Evolutionary conservation across 1,140 invertebrate genomes (phyloP).

Genomic region (Penaeus vannamei): DNA sequence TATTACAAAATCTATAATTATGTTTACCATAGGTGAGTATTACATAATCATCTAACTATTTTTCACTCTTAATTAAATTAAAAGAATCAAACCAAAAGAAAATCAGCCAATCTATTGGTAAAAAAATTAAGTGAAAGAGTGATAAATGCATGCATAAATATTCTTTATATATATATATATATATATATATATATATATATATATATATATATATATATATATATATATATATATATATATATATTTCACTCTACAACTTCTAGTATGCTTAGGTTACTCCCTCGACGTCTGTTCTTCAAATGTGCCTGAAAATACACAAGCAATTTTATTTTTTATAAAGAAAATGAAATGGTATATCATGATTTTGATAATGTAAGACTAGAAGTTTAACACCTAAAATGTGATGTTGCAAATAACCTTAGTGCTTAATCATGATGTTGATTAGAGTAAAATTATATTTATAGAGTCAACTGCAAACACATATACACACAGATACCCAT

Average conservation of each 20-base stretch:
- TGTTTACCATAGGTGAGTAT: too few relatives aligned
- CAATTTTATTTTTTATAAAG: neutral
- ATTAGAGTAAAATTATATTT: neutral
- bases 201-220: constrained; percentile 43
- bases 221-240: constrained; percentile 32
- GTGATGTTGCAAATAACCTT: too few relatives aligned
- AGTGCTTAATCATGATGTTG: too few relatives aligned
- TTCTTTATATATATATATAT: constrained; percentile 46
- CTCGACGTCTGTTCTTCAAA: constrained; percentile 59
- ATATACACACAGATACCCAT: neutral
- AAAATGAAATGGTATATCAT: too few relatives aligned
- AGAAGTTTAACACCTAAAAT: too few relatives aligned
- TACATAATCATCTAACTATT: too few relatives aligned
- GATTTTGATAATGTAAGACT: too few relatives aligned
- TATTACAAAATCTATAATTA: too few relatives aligned
- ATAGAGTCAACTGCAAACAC: neutral
- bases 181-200: constrained; percentile 49
- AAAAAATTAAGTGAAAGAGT: too few relatives aligned
- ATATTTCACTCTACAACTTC: constrained; percentile 7
- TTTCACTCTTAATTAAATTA: too few relatives aligned
- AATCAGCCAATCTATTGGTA: too few relatives aligned
- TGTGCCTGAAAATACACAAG: constrained; percentile 56
- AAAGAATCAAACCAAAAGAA: too few relatives aligned
- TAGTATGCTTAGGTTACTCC: constrained; percentile 50
- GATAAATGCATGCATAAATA: constrained; percentile 21